phyloP scores from a whole-genome alignment of 1,140 invertebrate genomes.

The Zeugodacus cucurbitae region DNA sequence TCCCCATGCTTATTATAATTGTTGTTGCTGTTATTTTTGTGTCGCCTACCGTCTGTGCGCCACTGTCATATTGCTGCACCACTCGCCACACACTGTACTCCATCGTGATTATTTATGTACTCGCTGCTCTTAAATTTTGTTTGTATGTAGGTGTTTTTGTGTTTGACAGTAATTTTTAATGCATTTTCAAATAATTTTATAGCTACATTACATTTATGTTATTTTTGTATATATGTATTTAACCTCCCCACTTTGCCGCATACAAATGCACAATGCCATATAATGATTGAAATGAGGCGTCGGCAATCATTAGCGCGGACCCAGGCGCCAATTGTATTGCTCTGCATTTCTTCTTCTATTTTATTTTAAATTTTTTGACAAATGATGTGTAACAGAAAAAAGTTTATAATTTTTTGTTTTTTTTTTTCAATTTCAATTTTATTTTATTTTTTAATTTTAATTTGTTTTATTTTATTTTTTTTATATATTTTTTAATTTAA shows the following conservation, averaged over 20 bases:
- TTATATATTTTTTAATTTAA: too few species aligned
- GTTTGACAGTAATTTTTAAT: background rate
- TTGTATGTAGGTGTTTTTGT: background rate
- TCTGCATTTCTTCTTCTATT: background rate
- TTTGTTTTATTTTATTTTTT: too few species aligned
- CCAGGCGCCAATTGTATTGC: background rate
- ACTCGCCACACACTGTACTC: background rate
- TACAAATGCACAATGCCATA: background rate
- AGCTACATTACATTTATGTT: background rate
- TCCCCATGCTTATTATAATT: background rate
- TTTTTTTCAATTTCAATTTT: background rate
- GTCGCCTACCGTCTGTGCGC: background rate
- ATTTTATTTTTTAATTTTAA: too few species aligned
- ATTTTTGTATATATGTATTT: background rate
- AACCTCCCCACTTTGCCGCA: background rate
- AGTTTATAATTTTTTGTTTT: background rate
- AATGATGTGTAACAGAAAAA: background rate
- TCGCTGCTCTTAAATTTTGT: background rate
- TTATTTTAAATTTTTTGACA: background rate
- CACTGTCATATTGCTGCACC: background rate
- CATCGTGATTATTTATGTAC: background rate
- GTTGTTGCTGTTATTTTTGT: background rate
- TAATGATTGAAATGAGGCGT: background rate
- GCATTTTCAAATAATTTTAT: constrained; percentile 28
- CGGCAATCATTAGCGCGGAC: background rate